Conservation (phyloP, 1,140 invertebrate species). For the Cyclargus thomasi region DNA sequence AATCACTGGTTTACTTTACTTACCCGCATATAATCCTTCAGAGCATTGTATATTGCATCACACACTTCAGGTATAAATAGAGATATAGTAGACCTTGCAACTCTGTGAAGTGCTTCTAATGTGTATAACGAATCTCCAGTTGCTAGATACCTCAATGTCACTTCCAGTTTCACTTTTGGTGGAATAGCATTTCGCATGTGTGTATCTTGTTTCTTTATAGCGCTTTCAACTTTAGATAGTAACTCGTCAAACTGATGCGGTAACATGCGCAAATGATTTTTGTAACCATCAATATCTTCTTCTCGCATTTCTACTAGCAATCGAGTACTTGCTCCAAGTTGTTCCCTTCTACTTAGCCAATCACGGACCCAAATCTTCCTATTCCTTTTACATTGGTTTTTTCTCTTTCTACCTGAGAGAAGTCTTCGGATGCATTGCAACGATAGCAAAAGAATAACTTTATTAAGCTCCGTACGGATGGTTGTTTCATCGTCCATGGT, state of each 20-base stretch:
- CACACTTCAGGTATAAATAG: constrained; percentile 22
- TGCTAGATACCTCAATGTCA: constrained; percentile 28
- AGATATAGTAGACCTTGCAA: constrained; percentile 25
- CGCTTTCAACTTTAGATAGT: constrained; percentile 24
- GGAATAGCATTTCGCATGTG: constrained; percentile 24
- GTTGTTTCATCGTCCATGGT: constrained; percentile 13
- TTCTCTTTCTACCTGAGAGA: background rate
- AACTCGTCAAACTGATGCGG: constrained; percentile 21
- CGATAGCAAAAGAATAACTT: constrained; percentile 12
- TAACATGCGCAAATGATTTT: constrained; percentile 24
- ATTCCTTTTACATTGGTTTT: constrained; percentile 1
- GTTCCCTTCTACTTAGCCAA: background rate
- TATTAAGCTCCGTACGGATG: constrained; percentile 18
- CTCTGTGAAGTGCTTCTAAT: constrained; percentile 21
- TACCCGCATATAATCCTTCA: constrained; percentile 1
- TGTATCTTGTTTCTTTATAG: constrained; percentile 24
- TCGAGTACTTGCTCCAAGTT: constrained; percentile 16
- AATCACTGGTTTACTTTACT: constrained; percentile 12
- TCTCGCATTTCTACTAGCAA: constrained; percentile 15
- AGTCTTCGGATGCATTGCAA: constrained; percentile 8
- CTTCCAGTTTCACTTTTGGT: constrained; percentile 23
- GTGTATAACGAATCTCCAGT: constrained; percentile 25
- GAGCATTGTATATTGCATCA: constrained; percentile 1
- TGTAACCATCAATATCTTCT: no score
- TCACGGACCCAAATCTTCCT: constrained; percentile 19